Conservation (phyloP, 2,113 vertebrate genomes). For the Salvator merianae region DNA sequence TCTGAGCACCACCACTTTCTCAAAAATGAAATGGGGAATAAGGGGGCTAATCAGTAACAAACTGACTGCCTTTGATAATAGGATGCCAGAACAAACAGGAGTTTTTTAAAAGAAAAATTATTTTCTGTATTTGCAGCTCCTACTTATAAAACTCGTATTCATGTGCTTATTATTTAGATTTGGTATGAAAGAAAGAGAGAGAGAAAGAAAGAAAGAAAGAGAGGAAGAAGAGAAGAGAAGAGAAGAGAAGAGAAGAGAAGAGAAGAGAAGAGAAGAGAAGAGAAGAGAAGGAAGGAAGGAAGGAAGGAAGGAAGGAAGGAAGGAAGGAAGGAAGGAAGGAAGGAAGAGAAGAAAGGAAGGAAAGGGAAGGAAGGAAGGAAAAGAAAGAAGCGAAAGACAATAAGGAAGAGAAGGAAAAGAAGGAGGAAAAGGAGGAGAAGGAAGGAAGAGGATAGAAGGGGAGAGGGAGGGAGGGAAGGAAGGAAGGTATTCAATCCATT, state of each 20-base stretch:
- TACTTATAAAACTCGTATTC: conserved; percentile 28
- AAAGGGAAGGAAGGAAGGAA: too few relatives aligned
- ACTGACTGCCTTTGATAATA: background rate
- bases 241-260: too few relatives aligned
- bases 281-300: too few relatives aligned
- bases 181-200: background rate
- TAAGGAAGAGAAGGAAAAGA: too few relatives aligned
- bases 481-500: background rate
- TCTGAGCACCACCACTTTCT: conserved; percentile 11
- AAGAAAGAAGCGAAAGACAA: background rate
- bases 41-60: conserved; percentile 10
- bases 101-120: background rate
- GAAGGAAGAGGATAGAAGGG: too few relatives aligned
- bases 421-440: background rate
- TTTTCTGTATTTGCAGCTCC: conserved; percentile 1
- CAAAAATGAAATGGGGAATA: conserved; percentile 22
- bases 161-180: background rate
- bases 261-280: too few relatives aligned
- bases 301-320: background rate
- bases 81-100: conserved; percentile 15
- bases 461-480: background rate
- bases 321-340: too few relatives aligned
- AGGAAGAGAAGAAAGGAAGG: too few relatives aligned
- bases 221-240: background rate
- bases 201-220: too few relatives aligned